A percentile compares a stretch with the other conserved stretches of the same genome.
phyloP scores from a whole-genome alignment of 2,888 invertebrate species.

The Tanypteryx hageni region DNA sequence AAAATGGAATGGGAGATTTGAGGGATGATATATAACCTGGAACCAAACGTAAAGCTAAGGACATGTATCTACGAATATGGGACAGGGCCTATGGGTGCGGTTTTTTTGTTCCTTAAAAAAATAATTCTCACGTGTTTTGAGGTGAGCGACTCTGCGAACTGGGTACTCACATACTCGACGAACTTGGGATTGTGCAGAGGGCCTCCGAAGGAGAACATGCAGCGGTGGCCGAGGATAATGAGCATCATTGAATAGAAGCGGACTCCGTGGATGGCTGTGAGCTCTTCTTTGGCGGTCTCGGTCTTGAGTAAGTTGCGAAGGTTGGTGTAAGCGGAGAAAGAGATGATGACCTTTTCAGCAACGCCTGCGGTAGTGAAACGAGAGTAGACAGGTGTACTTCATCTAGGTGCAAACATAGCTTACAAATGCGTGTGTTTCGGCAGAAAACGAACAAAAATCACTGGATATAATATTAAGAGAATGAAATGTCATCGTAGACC shows the following conservation, averaged over 20 bases:
- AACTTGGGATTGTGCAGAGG: constrained; percentile 83
- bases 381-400: too few relatives aligned
- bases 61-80: too few relatives aligned
- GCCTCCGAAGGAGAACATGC: constrained; percentile 82
- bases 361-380: neutral
- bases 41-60: too few relatives aligned
- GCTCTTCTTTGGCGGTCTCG: constrained; percentile 79
- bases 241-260: constrained; percentile 83
- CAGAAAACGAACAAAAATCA: too few relatives aligned
- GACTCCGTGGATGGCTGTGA: constrained; percentile 81
- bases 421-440: too few relatives aligned
- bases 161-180: constrained; percentile 77
- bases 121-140: neutral
- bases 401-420: too few relatives aligned
- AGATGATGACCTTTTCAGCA: constrained; percentile 71
- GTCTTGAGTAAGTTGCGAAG: constrained; percentile 79
- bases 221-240: constrained; percentile 82
- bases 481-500: too few relatives aligned
- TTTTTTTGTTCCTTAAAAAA: too few relatives aligned
- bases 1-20: too few relatives aligned
- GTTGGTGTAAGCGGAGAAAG: constrained; percentile 81
- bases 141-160: neutral
- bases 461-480: too few relatives aligned
- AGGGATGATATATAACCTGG: too few relatives aligned
- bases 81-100: too few relatives aligned